Evolutionary conservation across 2,113 vertebrate genomes (phyloP).

Genomic region (Pseudorhombus dupliciocellatus): DNA sequence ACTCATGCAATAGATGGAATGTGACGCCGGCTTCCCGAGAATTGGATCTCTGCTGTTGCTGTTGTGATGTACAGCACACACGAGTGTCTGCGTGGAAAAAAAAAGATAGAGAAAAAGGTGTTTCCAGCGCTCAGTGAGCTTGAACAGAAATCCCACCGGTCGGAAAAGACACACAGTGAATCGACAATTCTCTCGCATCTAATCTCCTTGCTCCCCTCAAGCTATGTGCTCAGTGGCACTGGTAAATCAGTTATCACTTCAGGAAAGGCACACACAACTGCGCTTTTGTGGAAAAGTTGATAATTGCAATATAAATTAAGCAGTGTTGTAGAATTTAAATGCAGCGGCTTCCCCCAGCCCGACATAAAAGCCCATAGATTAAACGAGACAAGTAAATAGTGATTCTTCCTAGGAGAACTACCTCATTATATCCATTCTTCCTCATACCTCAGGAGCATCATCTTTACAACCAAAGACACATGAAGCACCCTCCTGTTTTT

Average conservation of each 20-base stretch:
- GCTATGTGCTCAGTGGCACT: slow-evolving; percentile 45
- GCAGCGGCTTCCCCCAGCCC: neutral
- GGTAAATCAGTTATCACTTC: slow-evolving; percentile 38
- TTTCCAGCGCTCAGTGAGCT: slow-evolving; percentile 47
- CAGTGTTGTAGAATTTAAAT: slow-evolving; percentile 20
- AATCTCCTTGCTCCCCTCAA: slow-evolving; percentile 47
- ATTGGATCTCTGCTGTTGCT: slow-evolving; percentile 20
- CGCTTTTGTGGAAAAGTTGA: slow-evolving; percentile 42
- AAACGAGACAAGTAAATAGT: slow-evolving; percentile 11
- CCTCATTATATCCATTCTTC: slow-evolving; percentile 14
- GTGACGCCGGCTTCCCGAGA: slow-evolving; percentile 11
- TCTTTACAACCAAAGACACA: neutral
- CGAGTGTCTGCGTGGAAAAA: neutral
- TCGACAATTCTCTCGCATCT: slow-evolving; percentile 67
- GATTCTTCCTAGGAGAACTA: slow-evolving; percentile 10
- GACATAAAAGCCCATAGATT: slow-evolving; percentile 26
- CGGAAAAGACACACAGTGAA: slow-evolving; percentile 55
- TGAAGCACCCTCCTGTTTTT: neutral
- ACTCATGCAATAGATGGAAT: slow-evolving; percentile 64
- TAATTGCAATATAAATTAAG: slow-evolving; percentile 44
- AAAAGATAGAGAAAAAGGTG: neutral
- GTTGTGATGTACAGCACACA: slow-evolving; percentile 19
- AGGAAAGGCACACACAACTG: slow-evolving; percentile 30
- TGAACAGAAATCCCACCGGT: slow-evolving; percentile 45
- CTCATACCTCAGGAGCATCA: neutral